Evolutionary conservation across 2,797 vertebrate genomes (phyloP).

Genomic region (Myiotriccus ornatus): DNA sequence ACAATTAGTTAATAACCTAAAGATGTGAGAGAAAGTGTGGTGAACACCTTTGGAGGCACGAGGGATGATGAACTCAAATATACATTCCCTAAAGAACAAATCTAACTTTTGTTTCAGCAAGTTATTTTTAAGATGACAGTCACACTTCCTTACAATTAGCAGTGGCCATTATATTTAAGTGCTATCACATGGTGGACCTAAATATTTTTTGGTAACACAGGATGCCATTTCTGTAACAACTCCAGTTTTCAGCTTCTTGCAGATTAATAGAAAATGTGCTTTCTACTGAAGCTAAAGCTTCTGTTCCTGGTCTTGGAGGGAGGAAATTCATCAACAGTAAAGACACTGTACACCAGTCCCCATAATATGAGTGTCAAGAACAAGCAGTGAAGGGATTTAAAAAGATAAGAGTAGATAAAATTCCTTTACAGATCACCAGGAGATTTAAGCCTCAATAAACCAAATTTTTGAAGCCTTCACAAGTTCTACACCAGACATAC

Average conservation of each 20-base stretch:
- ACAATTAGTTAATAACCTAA: not conserved
- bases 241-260: not conserved
- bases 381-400: not conserved
- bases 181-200: not conserved
- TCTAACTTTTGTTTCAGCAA: not conserved
- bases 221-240: not conserved
- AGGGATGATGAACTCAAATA: not conserved
- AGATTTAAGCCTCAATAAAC: not conserved
- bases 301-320: not conserved
- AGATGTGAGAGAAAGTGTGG: not conserved
- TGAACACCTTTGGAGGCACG: not conserved
- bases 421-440: not conserved
- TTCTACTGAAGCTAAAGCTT: not conserved
- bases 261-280: not conserved
- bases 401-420: constrained; percentile 30
- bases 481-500: not conserved
- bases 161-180: not conserved
- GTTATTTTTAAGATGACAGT: not conserved
- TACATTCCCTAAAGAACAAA: not conserved
- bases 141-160: not conserved
- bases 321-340: constrained; percentile 1
- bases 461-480: not conserved
- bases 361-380: not conserved
- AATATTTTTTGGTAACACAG: not conserved
- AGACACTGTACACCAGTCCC: not conserved